Conservation (phyloP, 2,888 invertebrate genomes). For the Dysmachus trigonus region DNA sequence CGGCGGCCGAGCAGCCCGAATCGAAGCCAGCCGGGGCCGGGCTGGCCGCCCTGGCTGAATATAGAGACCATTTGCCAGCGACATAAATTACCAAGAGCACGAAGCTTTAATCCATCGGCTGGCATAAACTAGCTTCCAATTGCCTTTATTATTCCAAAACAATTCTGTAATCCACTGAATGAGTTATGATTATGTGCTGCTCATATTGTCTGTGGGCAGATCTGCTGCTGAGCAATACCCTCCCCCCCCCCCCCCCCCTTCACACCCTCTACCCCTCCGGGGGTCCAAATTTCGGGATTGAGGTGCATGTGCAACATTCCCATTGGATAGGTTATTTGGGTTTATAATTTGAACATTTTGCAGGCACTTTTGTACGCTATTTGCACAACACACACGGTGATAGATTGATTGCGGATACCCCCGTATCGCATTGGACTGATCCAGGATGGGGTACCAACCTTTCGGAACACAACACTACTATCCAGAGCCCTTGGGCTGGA, state of each 20-base stretch:
- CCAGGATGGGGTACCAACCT: too few relatives aligned
- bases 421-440: too few relatives aligned
- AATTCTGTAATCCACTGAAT: slow-evolving; percentile 54
- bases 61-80: slow-evolving; percentile 48
- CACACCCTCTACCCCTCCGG: slow-evolving; percentile 53
- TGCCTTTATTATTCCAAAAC: slow-evolving; percentile 53
- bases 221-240: slow-evolving; percentile 52
- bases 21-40: neutral
- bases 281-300: too few relatives aligned
- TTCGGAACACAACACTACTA: too few relatives aligned
- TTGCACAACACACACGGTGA: too few relatives aligned
- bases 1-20: neutral
- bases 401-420: slow-evolving; percentile 35
- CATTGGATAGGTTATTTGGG: slow-evolving; percentile 31
- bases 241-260: slow-evolving; percentile 51
- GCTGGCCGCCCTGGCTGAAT: neutral
- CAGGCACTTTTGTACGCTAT: slow-evolving; percentile 20
- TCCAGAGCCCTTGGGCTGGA: too few relatives aligned
- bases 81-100: slow-evolving; percentile 47
- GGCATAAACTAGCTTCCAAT: slow-evolving; percentile 52
- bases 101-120: slow-evolving; percentile 50
- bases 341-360: slow-evolving; percentile 35
- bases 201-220: slow-evolving; percentile 52
- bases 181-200: slow-evolving; percentile 52
- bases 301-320: slow-evolving; percentile 52